These are phyloP conservation scores for Bombylius major DNA, from an alignment of 2,888 invertebrate genomes.

Conservation along the genomic window DNA sequence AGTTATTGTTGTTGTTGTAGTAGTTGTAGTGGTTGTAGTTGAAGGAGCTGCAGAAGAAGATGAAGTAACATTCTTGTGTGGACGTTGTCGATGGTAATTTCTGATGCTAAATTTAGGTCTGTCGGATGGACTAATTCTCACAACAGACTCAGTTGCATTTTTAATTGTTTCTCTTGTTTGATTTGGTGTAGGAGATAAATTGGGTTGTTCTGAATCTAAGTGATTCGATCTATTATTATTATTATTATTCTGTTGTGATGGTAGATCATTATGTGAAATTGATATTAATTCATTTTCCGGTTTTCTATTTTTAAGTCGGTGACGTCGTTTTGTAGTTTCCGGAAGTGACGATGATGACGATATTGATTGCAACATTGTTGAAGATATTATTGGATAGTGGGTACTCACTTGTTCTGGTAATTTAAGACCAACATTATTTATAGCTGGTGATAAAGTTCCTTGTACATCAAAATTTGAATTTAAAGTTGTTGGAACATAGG, in stretches of 20 bases:
- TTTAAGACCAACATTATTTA: background rate
- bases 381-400: background rate
- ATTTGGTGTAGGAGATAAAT: background rate
- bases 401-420: background rate
- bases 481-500: background rate
- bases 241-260: too few species aligned
- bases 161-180: background rate
- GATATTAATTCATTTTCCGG: background rate
- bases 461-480: background rate
- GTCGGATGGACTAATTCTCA: background rate
- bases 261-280: background rate
- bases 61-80: background rate
- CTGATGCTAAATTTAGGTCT: background rate
- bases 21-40: background rate
- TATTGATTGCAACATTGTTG: background rate
- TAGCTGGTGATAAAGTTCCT: background rate
- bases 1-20: background rate
- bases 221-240: too few species aligned
- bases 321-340: background rate
- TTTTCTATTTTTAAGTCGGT: background rate
- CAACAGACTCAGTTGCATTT: background rate
- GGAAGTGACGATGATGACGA: background rate
- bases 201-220: background rate
- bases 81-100: background rate
- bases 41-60: background rate